A percentile compares a stretch with the other conserved stretches of the same genome.
Conservation (phyloP, 2,797 vertebrate species). For the Anguilla obscura region DNA sequence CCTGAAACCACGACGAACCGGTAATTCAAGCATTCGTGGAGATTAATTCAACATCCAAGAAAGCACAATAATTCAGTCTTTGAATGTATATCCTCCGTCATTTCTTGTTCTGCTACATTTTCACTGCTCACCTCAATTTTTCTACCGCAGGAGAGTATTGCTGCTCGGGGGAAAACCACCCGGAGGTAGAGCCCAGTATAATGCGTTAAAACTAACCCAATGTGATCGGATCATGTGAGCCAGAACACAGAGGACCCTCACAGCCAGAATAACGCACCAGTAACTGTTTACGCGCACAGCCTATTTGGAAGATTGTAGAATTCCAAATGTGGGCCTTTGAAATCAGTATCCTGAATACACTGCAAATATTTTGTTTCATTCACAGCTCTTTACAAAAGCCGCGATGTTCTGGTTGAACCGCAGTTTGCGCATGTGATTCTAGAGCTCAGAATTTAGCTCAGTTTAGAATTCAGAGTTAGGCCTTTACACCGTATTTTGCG, state of each 20-base stretch:
- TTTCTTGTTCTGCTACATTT: neutral
- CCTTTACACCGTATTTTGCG: neutral
- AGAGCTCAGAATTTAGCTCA: neutral
- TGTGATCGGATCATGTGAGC: neutral
- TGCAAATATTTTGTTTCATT: neutral
- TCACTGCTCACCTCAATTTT: neutral
- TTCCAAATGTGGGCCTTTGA: neutral
- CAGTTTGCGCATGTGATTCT: neutral
- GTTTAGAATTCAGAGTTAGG: neutral
- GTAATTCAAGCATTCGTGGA: neutral
- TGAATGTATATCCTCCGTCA: neutral
- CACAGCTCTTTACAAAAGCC: neutral
- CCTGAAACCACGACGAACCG: neutral
- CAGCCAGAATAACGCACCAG: neutral
- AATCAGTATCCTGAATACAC: neutral
- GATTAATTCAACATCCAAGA: neutral
- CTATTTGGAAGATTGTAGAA: conserved; percentile 10
- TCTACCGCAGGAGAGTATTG: neutral
- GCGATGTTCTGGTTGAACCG: neutral
- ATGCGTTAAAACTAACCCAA: neutral
- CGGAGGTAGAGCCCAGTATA: neutral
- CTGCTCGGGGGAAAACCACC: neutral
- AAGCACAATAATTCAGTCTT: neutral
- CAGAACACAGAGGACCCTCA: neutral
- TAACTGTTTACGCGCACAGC: neutral